A percentile compares a stretch with the other conserved stretches of the same genome.
phyloP scores from a whole-genome alignment of 2,113 vertebrate genomes.

The Brienomyrus longianalis region DNA sequence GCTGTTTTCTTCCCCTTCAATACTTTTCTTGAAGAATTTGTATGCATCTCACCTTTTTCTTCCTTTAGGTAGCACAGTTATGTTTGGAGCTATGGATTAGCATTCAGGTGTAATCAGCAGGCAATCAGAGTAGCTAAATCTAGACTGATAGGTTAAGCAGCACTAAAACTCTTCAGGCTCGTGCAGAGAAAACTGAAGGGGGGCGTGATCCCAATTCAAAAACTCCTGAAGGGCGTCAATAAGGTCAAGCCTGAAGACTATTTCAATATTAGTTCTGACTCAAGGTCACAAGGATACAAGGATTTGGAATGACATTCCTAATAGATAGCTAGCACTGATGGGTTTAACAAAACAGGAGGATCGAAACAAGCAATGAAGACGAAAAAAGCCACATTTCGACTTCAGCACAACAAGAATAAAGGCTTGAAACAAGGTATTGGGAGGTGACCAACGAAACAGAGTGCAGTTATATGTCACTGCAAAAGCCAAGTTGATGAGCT shows the following conservation, averaged over 20 bases:
- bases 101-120: conserved; percentile 6
- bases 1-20: background rate
- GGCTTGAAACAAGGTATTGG: background rate
- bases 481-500: background rate
- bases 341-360: background rate
- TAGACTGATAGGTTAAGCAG: conserved; percentile 3
- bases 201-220: background rate
- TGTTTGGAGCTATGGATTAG: background rate
- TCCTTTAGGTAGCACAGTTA: background rate
- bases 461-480: background rate
- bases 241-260: background rate
- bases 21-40: background rate
- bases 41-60: background rate
- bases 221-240: background rate
- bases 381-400: background rate
- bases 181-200: background rate
- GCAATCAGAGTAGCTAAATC: background rate
- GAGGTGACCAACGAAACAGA: background rate
- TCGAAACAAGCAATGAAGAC: background rate
- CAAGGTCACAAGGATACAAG: conserved; percentile 1
- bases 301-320: conserved; percentile 6
- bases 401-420: background rate
- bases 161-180: background rate
- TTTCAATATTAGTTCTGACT: conserved; percentile 8
- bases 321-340: background rate